Base-by-base conservation (phyloP, 2,888 invertebrate species). In the Bombylius discolor region DNA sequence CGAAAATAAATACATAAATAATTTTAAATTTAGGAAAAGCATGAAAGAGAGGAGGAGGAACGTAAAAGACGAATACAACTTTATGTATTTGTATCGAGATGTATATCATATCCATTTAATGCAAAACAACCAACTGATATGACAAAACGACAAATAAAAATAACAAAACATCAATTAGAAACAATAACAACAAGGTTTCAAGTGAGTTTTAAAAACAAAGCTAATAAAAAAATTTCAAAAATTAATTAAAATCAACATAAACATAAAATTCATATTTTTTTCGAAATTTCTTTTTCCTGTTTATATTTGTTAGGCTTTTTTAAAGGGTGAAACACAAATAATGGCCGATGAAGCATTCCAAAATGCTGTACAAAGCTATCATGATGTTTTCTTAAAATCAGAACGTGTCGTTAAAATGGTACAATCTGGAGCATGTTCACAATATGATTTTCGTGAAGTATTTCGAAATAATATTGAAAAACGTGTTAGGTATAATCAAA, bases 81-180 rank as follows among this genome's bases (percentile, higher is more conserved):
- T 47, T 99, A 99, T 76, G 98, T 99, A 62, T 99, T 99, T 74
- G 92, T 99, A 62, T 94, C 97, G 62, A 81, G 98, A 70, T 96
- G 97, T 76, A 85, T 97, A 68, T 94, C 99, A 8, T 98, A 99
- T 77, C 98, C 98, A 8, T 99, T 99, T 79, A 99, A 98, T 77
- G 96, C 97, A 12, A 99, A 99, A 76, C 98, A 98, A 72, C 95
- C 96, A 1, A 96, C 95, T 8, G 99, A 99, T 73, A 94, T 98
- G 95, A 94, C 94, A 4, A 81, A 90, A 67, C 79, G 98, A 60
- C 95, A 96, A 72, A 87, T 90, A 56, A 99, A 99, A 79, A 88
- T 99, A 54, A 93, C 90, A 56, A 93, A 94, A 71, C 92, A 94
- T 72, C 97, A 98, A 76, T 78, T 97, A 63, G 95, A 96, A 75